Conservation (phyloP, 1,140 invertebrate species). For the Pogonomyrmex californicus region DNA sequence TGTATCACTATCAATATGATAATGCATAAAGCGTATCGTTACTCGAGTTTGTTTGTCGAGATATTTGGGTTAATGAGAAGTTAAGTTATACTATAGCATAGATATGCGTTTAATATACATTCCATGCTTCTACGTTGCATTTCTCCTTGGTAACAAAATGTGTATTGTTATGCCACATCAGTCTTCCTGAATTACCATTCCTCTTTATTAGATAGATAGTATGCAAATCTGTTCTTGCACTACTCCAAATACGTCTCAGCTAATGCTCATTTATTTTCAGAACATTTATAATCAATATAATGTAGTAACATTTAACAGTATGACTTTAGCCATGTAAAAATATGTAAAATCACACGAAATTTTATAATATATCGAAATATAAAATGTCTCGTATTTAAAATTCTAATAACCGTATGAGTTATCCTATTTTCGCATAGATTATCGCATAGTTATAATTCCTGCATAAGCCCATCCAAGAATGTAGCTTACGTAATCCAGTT, state of each 20-base stretch:
- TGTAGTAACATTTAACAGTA: not conserved
- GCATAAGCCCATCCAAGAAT: not conserved
- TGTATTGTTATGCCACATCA: slow-evolving; percentile 41
- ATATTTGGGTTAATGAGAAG: slow-evolving; percentile 65
- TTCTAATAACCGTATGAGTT: not conserved
- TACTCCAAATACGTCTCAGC: not conserved
- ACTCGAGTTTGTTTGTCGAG: slow-evolving; percentile 66
- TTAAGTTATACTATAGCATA: slow-evolving; percentile 12
- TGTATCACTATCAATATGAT: not conserved
- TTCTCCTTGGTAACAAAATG: slow-evolving; percentile 1
- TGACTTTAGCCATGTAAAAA: not conserved
- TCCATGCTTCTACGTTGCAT: not conserved
- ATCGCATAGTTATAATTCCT: not conserved
- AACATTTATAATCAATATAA: slow-evolving; percentile 23
- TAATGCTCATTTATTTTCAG: not conserved
- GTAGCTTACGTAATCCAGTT: slow-evolving; percentile 61
- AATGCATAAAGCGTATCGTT: not conserved
- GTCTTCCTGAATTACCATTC: slow-evolving; percentile 43
- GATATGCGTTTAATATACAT: slow-evolving; percentile 29
- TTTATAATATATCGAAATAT: not conserved
- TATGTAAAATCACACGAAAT: not conserved
- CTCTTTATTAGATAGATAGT: slow-evolving; percentile 25
- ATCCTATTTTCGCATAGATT: slow-evolving; percentile 1
- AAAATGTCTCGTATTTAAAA: not conserved
- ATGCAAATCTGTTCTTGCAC: slow-evolving; percentile 16